Evolutionary conservation across 2,797 vertebrate genomes (phyloP).

Genomic region (Sylvia borin): DNA sequence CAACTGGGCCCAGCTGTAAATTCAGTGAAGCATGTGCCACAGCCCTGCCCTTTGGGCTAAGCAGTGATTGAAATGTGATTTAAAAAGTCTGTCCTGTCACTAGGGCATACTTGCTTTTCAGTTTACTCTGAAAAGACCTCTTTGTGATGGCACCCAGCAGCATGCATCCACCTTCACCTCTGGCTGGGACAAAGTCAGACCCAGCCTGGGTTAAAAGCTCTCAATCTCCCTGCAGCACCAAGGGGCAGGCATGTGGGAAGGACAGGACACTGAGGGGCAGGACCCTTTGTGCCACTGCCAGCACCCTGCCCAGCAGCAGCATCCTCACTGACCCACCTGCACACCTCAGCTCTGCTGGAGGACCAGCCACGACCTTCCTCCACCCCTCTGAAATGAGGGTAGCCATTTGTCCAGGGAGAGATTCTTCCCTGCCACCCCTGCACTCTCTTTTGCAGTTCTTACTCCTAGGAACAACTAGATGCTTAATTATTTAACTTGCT

Average conservation of each 20-base stretch:
- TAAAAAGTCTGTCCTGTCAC: neutral
- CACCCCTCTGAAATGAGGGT: neutral
- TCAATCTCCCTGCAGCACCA: neutral
- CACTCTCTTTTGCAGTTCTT: neutral
- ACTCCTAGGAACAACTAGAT: neutral
- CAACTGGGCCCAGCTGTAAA: neutral
- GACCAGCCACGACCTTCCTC: neutral
- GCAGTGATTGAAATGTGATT: neutral
- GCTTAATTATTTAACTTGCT: neutral
- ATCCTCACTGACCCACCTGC: neutral
- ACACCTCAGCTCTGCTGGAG: fast-evolving
- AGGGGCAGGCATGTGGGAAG: fast-evolving
- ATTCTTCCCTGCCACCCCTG: neutral
- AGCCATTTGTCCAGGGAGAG: neutral
- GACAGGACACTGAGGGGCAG: neutral
- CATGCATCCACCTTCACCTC: neutral
- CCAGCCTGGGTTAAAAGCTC: neutral
- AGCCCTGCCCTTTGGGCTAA: neutral
- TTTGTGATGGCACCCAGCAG: neutral
- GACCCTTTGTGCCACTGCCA: neutral
- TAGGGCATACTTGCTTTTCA: neutral
- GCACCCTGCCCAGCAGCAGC: neutral
- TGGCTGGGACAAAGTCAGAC: neutral
- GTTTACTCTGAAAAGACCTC: neutral
- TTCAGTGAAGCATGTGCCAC: neutral